phyloP scores from a whole-genome alignment of 2,888 invertebrate species.

The Odontothrips loti region DNA sequence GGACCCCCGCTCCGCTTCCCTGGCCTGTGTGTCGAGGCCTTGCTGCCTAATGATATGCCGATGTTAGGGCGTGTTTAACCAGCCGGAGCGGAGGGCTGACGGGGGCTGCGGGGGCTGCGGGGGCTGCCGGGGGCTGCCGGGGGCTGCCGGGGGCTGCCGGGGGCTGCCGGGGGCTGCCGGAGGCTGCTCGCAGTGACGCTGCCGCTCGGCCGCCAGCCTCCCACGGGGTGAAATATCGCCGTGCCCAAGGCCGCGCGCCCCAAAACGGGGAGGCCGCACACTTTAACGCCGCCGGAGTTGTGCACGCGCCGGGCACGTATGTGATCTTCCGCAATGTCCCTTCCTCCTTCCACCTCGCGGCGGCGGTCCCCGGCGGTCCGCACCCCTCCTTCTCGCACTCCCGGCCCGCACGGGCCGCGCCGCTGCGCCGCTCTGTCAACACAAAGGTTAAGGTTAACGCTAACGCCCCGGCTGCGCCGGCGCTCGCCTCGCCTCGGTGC shows the following conservation, averaged over 20 bases:
- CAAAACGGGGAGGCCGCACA: too few relatives aligned
- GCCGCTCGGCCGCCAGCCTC: background rate
- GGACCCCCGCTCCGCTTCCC: background rate
- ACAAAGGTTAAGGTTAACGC: slow-evolving; percentile 15
- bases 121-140: background rate
- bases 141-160: background rate
- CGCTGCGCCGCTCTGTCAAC: slow-evolving; percentile 4
- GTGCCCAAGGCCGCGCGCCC: background rate
- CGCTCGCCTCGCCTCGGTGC: background rate
- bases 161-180: background rate
- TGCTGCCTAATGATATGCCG: background rate
- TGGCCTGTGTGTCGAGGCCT: background rate
- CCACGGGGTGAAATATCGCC: background rate
- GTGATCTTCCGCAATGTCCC: background rate
- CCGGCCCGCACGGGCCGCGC: background rate
- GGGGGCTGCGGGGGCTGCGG: background rate
- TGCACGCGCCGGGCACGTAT: too few relatives aligned
- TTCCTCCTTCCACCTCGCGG: too few relatives aligned
- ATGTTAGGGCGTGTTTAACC: background rate
- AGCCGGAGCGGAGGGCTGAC: background rate
- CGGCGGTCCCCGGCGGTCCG: background rate
- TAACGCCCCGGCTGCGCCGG: background rate
- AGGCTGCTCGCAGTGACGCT: background rate
- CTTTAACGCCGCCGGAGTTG: too few relatives aligned
- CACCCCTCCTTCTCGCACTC: background rate